Percentiles rank a stretch among this genome's conserved stretches.
These are phyloP conservation scores for Ephialtes manifestator DNA, from an alignment of 2,888 invertebrate genomes.

Conservation along the genomic window DNA sequence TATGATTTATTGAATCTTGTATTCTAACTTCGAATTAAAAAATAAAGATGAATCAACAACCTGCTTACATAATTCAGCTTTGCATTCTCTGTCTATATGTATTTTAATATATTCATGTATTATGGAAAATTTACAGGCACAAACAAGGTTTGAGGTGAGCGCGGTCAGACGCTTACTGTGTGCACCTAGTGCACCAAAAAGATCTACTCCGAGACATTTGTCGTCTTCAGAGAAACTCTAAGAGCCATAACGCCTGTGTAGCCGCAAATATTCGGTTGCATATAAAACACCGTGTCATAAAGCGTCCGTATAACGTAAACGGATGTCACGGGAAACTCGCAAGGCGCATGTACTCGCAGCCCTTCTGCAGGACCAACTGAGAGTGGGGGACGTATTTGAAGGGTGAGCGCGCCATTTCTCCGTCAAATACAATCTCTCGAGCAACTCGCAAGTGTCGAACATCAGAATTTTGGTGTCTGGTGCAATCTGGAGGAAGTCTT, in stretches of 20 bases:
- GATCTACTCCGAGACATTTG: neutral
- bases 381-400: slow-evolving; percentile 80
- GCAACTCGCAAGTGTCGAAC: slow-evolving; percentile 57
- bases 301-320: slow-evolving; percentile 7
- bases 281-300: slow-evolving; percentile 4
- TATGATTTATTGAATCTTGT: neutral
- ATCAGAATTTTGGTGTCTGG: neutral
- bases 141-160: neutral
- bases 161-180: neutral
- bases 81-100: neutral
- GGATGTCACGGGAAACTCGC: slow-evolving; percentile 8
- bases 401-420: slow-evolving; percentile 76
- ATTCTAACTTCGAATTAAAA: neutral
- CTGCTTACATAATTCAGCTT: slow-evolving; percentile 29
- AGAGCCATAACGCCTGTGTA: neutral
- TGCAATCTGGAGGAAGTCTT: neutral
- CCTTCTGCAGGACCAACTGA: slow-evolving; percentile 35
- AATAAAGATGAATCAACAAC: neutral
- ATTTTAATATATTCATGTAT: slow-evolving; percentile 17
- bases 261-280: slow-evolving; percentile 39
- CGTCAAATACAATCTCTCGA: slow-evolving; percentile 76
- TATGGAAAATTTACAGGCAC: neutral
- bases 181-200: neutral
- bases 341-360: slow-evolving; percentile 76
- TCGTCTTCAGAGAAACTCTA: neutral